phyloP scores from a whole-genome alignment of 1,140 invertebrate species.

The Doryteuthis pealeii region DNA sequence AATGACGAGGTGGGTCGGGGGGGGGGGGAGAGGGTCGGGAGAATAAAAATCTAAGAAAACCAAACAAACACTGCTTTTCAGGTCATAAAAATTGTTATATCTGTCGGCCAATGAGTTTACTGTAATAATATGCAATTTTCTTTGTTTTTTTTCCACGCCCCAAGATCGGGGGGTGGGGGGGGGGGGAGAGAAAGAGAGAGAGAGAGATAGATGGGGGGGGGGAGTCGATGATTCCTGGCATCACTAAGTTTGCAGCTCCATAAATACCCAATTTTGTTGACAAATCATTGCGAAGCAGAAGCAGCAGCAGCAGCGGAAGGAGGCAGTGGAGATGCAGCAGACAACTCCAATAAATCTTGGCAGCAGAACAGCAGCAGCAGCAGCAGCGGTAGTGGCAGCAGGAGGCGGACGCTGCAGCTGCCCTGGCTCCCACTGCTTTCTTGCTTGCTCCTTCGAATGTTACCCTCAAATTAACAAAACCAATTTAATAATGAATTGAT shows the following conservation, averaged over 20 bases:
- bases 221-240: not conserved
- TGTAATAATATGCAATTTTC: constrained; percentile 8
- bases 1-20: too few species aligned
- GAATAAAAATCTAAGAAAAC: too few species aligned
- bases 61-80: too few species aligned
- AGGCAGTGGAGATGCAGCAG: not conserved
- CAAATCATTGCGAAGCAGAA: not conserved
- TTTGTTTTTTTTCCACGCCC: not conserved
- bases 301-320: not conserved
- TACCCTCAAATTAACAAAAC: not conserved
- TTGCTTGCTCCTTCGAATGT: not conserved
- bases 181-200: too few species aligned
- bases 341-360: not conserved
- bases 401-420: not conserved
- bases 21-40: too few species aligned
- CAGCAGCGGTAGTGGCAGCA: not conserved
- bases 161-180: too few species aligned
- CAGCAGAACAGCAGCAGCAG: not conserved
- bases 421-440: too few species aligned
- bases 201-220: too few species aligned
- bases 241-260: not conserved
- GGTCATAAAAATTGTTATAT: not conserved
- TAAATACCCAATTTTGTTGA: constrained; percentile 11
- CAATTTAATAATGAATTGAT: too few species aligned
- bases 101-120: not conserved